phyloP scores from a whole-genome alignment of 2,113 vertebrate genomes.

The Myocastor coypus region DNA sequence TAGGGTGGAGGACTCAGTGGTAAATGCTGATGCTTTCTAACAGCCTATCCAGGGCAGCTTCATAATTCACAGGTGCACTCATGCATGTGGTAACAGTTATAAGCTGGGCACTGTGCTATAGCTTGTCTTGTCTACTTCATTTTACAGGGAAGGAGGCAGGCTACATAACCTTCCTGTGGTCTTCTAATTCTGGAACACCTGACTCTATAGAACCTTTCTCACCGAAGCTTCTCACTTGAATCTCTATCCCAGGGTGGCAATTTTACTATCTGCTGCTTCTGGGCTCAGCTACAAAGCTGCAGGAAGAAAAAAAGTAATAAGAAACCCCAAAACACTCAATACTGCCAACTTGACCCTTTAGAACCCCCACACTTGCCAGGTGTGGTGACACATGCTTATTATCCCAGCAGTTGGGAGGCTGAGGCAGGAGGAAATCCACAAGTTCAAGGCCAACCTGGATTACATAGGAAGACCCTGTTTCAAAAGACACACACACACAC shows the following conservation, averaged over 20 bases:
- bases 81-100: background rate
- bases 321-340: background rate
- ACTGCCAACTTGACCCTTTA: background rate
- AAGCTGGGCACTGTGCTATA: background rate
- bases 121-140: background rate
- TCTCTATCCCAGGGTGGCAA: background rate
- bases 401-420: background rate
- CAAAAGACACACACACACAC: background rate
- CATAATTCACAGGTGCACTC: conserved; percentile 39
- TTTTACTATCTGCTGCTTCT: background rate
- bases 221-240: background rate
- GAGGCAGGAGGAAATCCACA: background rate
- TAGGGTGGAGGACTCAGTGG: background rate
- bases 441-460: background rate
- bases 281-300: background rate
- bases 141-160: background rate
- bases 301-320: background rate
- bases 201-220: background rate
- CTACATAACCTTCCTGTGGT: background rate
- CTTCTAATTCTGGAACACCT: background rate
- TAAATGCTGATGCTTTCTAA: conserved; percentile 17
- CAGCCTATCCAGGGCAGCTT: background rate
- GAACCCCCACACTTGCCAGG: background rate
- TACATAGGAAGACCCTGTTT: background rate
- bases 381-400: background rate